Conservation (phyloP, 2,888 invertebrate species). For the Azorinus chamasolen region DNA sequence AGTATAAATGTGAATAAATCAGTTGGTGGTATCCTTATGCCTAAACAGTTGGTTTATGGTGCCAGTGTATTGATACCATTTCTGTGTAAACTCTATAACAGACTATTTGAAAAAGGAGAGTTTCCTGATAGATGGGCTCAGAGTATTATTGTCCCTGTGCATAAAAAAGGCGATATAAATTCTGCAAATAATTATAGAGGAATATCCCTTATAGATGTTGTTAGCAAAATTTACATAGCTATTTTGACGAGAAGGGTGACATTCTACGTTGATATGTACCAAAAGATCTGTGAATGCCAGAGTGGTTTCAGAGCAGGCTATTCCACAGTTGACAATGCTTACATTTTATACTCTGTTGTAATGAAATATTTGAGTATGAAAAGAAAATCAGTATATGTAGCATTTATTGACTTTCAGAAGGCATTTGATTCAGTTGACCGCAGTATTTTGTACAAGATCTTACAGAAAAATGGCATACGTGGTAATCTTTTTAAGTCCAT, state of each 20-base stretch:
- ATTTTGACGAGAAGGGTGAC: not conserved
- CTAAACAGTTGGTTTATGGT: not conserved
- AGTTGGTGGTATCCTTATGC: slow-evolving; percentile 5
- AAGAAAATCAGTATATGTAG: slow-evolving; percentile 23
- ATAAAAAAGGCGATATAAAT: no score
- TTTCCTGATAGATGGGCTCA: no score
- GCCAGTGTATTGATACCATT: not conserved
- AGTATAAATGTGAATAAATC: slow-evolving; percentile 3
- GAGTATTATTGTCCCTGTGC: no score
- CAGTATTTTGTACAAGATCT: slow-evolving; percentile 4
- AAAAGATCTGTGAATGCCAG: slow-evolving; percentile 2
- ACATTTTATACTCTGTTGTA: slow-evolving; percentile 15
- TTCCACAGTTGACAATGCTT: slow-evolving; percentile 20
- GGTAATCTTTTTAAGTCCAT: slow-evolving; percentile 16
- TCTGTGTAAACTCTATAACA: slow-evolving; percentile 1
- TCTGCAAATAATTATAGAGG: no score
- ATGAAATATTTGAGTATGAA: slow-evolving; percentile 15
- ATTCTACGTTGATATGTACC: not conserved
- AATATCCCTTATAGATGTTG: no score
- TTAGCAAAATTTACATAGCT: slow-evolving; percentile 1
- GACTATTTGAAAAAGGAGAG: not conserved
- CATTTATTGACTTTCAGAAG: slow-evolving; percentile 26
- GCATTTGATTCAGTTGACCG: slow-evolving; percentile 24
- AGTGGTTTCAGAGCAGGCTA: slow-evolving; percentile 10
- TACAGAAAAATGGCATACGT: slow-evolving; percentile 8